Percentiles rank a stretch among this genome's conserved stretches.
Evolutionary conservation across 2,797 vertebrate genomes (phyloP).

Genomic region (Leucoraja ocellata): DNA sequence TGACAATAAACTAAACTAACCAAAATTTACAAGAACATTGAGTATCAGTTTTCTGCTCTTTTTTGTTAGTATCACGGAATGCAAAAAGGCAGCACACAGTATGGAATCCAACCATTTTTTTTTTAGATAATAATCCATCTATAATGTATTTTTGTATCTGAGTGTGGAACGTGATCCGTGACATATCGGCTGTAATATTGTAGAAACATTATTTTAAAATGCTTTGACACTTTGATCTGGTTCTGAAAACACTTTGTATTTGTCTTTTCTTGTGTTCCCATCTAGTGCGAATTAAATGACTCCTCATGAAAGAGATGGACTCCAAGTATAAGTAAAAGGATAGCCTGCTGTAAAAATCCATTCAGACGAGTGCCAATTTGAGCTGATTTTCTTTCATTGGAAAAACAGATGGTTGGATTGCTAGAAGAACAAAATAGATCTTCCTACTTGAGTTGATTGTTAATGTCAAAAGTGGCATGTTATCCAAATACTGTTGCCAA

Average conservation of each 20-base stretch:
- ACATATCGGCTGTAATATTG: neutral
- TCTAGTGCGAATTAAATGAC: neutral
- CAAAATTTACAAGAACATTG: neutral
- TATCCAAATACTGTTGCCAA: neutral
- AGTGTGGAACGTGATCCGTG: neutral
- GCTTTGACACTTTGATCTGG: neutral
- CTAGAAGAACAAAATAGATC: neutral
- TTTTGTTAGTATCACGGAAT: too few species aligned
- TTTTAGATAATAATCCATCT: neutral
- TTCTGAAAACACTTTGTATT: neutral
- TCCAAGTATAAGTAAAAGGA: neutral
- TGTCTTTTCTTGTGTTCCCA: neutral
- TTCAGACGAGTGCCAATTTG: too few species aligned
- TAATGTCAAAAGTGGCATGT: neutral
- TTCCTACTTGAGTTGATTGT: neutral
- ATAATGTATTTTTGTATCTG: neutral
- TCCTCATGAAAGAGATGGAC: neutral
- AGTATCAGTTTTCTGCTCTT: neutral
- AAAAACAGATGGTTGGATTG: neutral
- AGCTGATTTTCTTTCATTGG: neutral
- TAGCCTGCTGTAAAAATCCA: neutral
- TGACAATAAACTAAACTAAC: too few species aligned
- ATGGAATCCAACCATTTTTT: neutral
- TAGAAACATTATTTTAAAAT: conserved; percentile 18
- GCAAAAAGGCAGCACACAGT: neutral